Evolutionary conservation across 64 coral and sea anemone genomes (phyloP).

Genomic region (Pachyseris speciosa): DNA sequence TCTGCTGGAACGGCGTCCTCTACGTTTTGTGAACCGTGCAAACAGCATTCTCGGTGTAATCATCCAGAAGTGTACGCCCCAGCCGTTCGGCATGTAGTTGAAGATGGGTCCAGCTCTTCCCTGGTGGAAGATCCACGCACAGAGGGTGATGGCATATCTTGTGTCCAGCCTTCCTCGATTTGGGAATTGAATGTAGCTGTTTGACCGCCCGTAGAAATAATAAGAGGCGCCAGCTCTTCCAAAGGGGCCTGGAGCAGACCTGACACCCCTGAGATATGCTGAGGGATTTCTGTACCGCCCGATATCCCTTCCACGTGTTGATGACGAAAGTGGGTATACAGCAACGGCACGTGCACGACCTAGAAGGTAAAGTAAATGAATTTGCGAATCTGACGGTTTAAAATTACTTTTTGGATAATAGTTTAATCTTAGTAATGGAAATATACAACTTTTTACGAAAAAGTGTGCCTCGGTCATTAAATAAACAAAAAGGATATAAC

Average conservation of each 20-base stretch:
- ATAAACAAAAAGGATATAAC: no score
- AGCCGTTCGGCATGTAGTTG: slow-evolving; percentile 38
- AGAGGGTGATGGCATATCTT: slow-evolving; percentile 20
- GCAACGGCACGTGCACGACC: neutral
- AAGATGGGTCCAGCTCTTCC: slow-evolving; percentile 49
- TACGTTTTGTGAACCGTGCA: slow-evolving; percentile 28
- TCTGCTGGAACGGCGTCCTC: neutral
- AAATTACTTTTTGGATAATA: no score
- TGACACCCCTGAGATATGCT: slow-evolving; percentile 3
- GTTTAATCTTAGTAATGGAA: no score
- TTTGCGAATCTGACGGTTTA: no score
- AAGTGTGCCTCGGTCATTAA: no score
- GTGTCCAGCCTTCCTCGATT: slow-evolving; percentile 69
- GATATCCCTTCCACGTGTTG: slow-evolving; percentile 27
- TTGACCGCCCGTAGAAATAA: slow-evolving; percentile 31
- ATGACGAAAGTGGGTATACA: slow-evolving; percentile 38
- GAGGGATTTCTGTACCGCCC: slow-evolving; percentile 38
- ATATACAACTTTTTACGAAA: no score
- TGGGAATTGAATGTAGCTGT: slow-evolving; percentile 73
- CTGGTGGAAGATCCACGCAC: slow-evolving; percentile 67
- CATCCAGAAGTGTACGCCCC: slow-evolving; percentile 38
- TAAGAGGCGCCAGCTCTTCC: slow-evolving; percentile 35
- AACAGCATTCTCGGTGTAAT: neutral
- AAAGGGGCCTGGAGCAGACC: slow-evolving; percentile 37
- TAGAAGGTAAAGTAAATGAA: neutral